Conservation (phyloP, 2,797 vertebrate species). For the Syndactyla subalaris region DNA sequence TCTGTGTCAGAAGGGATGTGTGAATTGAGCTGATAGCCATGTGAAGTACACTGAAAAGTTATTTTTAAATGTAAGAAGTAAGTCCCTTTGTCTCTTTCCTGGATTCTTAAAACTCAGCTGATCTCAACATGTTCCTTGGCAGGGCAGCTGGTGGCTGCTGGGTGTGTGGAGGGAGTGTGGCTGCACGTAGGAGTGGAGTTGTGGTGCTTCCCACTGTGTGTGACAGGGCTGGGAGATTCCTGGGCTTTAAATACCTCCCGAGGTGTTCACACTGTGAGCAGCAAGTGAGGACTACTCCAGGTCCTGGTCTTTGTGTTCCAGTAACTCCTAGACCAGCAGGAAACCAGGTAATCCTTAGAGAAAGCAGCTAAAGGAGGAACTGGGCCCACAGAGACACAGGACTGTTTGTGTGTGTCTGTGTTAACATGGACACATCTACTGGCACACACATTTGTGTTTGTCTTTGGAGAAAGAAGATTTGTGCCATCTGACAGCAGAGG, state of each 20-base stretch:
- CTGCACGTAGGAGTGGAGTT: neutral
- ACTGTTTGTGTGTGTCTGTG: neutral
- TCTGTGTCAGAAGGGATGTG: neutral
- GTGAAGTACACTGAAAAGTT: neutral
- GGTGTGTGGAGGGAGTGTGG: neutral
- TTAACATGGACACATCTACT: neutral
- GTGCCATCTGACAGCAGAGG: neutral
- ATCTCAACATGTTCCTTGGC: fast-evolving
- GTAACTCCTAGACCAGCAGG: neutral
- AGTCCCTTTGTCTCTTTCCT: neutral
- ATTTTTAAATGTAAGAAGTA: neutral
- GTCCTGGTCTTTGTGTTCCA: neutral
- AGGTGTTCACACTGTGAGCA: neutral
- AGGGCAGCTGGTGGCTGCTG: neutral
- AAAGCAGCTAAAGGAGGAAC: neutral
- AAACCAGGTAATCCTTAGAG: neutral
- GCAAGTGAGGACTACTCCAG: neutral
- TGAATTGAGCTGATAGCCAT: neutral
- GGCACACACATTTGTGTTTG: neutral
- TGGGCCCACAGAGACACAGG: neutral
- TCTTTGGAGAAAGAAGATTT: neutral
- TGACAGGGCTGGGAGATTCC: neutral
- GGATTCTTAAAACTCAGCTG: neutral
- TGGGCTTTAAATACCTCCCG: neutral
- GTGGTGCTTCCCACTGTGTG: neutral